These are phyloP conservation scores for Mionectes olivaceus DNA, from an alignment of 2,797 vertebrate genomes.

Conservation along the genomic window DNA sequence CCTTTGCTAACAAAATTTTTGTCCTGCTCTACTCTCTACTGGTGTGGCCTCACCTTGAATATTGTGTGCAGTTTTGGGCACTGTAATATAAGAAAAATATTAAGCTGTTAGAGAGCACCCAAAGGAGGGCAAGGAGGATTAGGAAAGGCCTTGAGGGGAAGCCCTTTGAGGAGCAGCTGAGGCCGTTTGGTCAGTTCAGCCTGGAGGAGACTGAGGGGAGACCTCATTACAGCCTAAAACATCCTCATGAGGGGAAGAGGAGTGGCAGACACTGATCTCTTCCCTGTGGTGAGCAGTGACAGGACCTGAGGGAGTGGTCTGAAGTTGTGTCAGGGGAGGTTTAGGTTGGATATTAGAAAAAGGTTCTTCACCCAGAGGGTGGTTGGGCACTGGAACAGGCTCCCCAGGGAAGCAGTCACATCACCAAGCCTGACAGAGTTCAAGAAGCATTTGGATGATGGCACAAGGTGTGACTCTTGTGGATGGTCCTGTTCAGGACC, in stretches of 20 bases:
- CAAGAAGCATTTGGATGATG: not conserved
- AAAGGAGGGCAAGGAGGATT: not conserved
- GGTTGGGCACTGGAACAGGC: not conserved
- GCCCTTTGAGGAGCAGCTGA: fast-evolving
- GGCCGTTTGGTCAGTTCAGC: not conserved
- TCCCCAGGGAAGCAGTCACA: not conserved
- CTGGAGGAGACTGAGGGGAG: not conserved
- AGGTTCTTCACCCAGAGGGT: not conserved
- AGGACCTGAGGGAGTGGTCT: not conserved
- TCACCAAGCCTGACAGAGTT: not conserved
- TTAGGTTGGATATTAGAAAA: not conserved
- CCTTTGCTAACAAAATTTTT: not conserved
- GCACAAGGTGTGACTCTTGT: not conserved
- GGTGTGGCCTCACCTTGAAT: not conserved
- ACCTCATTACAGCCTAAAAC: not conserved
- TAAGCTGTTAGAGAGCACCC: not conserved
- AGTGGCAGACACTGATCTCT: not conserved
- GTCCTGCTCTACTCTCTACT: not conserved
- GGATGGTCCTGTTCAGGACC: not conserved
- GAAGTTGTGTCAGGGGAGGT: not conserved
- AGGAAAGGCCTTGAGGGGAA: not conserved
- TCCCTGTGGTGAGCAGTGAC: not conserved
- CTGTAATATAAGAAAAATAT: not conserved
- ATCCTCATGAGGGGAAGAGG: not conserved
- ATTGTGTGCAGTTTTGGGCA: not conserved